phyloP scores from a whole-genome alignment of 2,797 vertebrate species.

The Nasua narica region DNA sequence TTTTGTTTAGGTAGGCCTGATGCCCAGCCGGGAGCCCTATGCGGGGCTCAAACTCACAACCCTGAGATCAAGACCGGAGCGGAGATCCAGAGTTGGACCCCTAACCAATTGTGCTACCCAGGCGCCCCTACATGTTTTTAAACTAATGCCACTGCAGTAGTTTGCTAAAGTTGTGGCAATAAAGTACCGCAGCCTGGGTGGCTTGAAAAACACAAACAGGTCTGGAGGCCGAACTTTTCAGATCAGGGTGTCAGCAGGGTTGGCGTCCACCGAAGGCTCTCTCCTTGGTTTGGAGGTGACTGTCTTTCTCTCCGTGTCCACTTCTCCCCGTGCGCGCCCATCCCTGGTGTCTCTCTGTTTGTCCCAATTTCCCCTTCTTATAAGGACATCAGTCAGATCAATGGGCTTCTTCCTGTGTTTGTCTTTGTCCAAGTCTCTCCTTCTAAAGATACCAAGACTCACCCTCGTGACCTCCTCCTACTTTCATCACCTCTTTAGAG shows the following conservation, averaged over 20 bases:
- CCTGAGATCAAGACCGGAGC: neutral
- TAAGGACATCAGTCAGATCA: neutral
- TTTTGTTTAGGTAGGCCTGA: neutral
- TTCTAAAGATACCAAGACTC: neutral
- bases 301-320: fast-evolving
- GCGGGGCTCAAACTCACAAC: neutral
- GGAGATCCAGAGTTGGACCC: neutral
- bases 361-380: neutral
- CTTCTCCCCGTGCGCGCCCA: neutral
- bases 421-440: neutral
- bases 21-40: neutral
- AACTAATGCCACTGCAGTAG: fast-evolving
- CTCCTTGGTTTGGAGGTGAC: neutral
- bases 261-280: neutral
- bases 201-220: neutral
- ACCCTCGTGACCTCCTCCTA: neutral
- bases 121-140: neutral
- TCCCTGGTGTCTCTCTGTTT: neutral
- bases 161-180: neutral
- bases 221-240: neutral
- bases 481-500: neutral
- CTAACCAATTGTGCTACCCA: neutral
- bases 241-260: neutral
- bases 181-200: fast-evolving
- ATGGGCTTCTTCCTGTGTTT: neutral